Evolutionary conservation across 2,113 vertebrate genomes (phyloP), one percentile per base, ranked within the genome.

Genomic region (Carassius gibelio): DNA sequence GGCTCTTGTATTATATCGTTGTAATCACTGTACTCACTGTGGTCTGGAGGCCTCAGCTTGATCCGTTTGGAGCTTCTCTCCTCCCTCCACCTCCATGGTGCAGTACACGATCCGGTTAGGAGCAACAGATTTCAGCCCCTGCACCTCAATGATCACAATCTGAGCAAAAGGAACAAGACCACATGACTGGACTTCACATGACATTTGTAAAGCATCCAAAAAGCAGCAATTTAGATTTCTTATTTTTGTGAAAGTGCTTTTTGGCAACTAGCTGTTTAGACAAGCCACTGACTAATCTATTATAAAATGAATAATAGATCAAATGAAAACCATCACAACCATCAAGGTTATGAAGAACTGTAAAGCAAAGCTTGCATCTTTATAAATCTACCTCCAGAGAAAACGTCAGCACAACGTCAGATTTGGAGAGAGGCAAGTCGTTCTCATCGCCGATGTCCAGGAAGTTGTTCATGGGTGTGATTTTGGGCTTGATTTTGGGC

Each of bases 41-140:
- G 98, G 98, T 90, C 96, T 96, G 85, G 97, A 99, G 59, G 98
- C 98, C 93, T 99, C 98, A 7, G 97, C 98, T 64, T 99, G 97
- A 92, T 99, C 98, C 0, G 98, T 99, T 92, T 99, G 98, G 76
- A 99, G 96, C 87, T 99, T 99, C 66, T 98, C 95, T 0, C 97
- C 98, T 8, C 98, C 97, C 90, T 99, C 98, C 71, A 99, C 98
- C 93, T 99, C 98, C 98, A 99, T 99, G 71, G 98, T 99, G 90
- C 98, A 99, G 92, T 99, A 99, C 21, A 99, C 98, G 61, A 99
- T 96, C 80, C 97, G 94, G 92, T 97, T 98, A 15, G 98, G 96
- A 86, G 97, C 97, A 0, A 99, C 94, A 0, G 98, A 99, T 88
- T 94, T 98, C 87, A 99, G 93, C 15, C 98, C 97, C 92, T 97